Conservation (phyloP, 2,888 invertebrate species). For the Steinernema scapterisci region DNA sequence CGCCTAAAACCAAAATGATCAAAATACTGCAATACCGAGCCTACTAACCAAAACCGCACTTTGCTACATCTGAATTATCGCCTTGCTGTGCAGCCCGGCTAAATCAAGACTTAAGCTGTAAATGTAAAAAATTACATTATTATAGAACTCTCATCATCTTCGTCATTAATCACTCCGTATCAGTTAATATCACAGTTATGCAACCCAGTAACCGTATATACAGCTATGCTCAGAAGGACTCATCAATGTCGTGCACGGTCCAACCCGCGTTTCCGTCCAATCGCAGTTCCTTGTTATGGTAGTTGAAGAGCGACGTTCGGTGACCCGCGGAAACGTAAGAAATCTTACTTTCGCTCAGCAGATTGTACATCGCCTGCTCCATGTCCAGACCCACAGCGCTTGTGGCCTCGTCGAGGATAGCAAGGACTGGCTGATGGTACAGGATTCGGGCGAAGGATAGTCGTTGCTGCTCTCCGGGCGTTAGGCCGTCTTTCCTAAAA, state of each 20-base stretch:
- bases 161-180: neutral
- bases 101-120: too few species aligned
- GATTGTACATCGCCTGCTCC: slow-evolving; percentile 46
- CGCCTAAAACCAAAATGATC: too few species aligned
- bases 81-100: too few species aligned
- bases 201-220: neutral
- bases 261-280: slow-evolving; percentile 34
- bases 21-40: too few species aligned
- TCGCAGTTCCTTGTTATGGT: slow-evolving; percentile 70
- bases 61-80: too few species aligned
- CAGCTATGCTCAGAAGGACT: neutral
- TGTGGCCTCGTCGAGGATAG: slow-evolving; percentile 90
- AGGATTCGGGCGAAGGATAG: slow-evolving; percentile 92
- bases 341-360: slow-evolving; percentile 66
- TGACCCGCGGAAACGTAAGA: slow-evolving; percentile 73
- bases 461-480: slow-evolving; percentile 94
- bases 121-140: too few species aligned
- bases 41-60: too few species aligned
- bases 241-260: neutral
- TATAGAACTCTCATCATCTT: neutral
- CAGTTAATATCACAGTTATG: neutral
- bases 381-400: slow-evolving; percentile 74
- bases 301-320: slow-evolving; percentile 69
- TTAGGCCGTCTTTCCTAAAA: slow-evolving; percentile 77
- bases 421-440: slow-evolving; percentile 77